phyloP scores from a whole-genome alignment of 2,888 invertebrate species.

The Neoscelio sp. region DNA sequence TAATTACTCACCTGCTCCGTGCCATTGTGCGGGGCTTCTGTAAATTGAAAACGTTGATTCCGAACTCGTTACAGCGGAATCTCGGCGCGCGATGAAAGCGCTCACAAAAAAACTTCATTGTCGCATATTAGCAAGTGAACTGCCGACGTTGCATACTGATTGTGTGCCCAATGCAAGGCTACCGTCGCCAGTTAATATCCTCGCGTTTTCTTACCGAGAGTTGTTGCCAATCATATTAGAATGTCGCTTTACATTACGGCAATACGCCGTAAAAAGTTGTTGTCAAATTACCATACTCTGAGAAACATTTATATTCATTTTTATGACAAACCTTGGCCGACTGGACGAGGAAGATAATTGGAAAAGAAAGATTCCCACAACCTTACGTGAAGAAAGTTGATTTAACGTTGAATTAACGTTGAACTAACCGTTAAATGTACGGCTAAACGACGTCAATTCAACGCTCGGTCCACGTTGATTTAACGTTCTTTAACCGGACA shows the following conservation, averaged over 20 bases:
- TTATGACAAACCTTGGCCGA: too few relatives aligned
- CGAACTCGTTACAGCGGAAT: slow-evolving; percentile 66
- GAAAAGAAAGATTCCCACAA: too few relatives aligned
- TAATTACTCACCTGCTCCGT: slow-evolving; percentile 69
- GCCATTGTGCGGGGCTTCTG: slow-evolving; percentile 61
- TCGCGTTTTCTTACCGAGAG: slow-evolving; percentile 1
- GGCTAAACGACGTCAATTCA: too few relatives aligned
- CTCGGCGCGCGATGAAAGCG: slow-evolving; percentile 62
- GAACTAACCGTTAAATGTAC: too few relatives aligned
- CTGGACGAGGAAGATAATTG: too few relatives aligned
- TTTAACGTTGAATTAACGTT: too few relatives aligned
- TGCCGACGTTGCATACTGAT: slow-evolving; percentile 49
- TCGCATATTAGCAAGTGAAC: slow-evolving; percentile 45
- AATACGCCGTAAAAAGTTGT: too few relatives aligned
- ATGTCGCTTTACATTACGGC: slow-evolving; percentile 6
- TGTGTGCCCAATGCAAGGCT: slow-evolving; percentile 29
- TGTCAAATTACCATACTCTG: too few relatives aligned
- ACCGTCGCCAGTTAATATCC: slow-evolving; percentile 26
- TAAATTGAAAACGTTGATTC: slow-evolving; percentile 68
- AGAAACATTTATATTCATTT: too few relatives aligned
- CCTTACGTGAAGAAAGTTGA: too few relatives aligned
- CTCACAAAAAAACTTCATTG: slow-evolving; percentile 60
- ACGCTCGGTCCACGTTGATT: too few relatives aligned
- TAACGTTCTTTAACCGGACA: too few relatives aligned
- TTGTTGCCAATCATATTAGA: slow-evolving; percentile 21